A percentile compares a stretch with the other conserved stretches of the same genome.
Conservation (phyloP, 2,797 vertebrate species). For the Gallirallus australis region DNA sequence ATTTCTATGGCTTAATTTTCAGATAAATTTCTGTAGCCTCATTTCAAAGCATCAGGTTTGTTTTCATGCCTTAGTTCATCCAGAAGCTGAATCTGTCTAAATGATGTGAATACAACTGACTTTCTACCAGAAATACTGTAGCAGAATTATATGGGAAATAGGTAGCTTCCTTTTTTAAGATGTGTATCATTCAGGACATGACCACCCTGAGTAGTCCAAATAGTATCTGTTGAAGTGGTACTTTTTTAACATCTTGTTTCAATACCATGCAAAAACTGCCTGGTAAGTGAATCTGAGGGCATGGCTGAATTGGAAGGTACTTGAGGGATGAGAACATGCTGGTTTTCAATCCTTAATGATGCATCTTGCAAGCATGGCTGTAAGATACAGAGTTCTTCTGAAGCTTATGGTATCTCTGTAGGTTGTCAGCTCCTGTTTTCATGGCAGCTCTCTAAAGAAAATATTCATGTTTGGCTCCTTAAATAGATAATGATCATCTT, state of each 20-base stretch:
- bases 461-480: neutral
- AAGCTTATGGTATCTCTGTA: neutral
- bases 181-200: accelerated
- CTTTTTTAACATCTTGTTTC: neutral
- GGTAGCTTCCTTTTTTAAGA: neutral
- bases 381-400: neutral
- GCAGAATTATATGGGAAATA: neutral
- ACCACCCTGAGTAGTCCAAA: neutral
- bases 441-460: neutral
- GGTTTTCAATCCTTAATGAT: neutral
- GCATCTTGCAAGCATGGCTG: neutral
- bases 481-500: neutral
- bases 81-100: neutral
- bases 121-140: neutral
- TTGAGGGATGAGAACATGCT: neutral
- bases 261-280: neutral
- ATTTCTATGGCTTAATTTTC: neutral
- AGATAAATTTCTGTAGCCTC: neutral
- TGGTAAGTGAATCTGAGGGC: neutral
- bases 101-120: neutral
- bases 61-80: neutral
- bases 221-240: neutral
- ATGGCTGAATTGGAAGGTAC: too few relatives aligned
- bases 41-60: neutral
- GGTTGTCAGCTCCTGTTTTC: neutral